Conservation (phyloP, 37 sponge, comb jelly and placozoan genomes). For the Bolinopsis microptera region DNA sequence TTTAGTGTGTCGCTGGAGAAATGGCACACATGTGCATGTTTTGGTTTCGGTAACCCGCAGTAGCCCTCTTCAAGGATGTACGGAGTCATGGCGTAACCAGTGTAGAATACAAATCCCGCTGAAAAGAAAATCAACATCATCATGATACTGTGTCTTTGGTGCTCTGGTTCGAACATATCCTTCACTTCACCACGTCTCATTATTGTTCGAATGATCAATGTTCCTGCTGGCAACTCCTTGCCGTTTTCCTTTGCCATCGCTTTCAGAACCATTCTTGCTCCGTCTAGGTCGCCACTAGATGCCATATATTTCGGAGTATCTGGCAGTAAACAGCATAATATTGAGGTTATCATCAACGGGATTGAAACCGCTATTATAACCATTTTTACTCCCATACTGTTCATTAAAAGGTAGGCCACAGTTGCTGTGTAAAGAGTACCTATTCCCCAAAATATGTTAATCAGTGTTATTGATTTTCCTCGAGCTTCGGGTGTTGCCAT, state of each 20-base stretch:
- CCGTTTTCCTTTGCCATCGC: not conserved
- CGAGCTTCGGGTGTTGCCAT: not conserved
- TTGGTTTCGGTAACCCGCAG: not conserved
- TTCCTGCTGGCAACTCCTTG: not conserved
- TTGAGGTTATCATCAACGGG: not conserved
- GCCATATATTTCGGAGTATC: not conserved
- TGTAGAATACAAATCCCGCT: conserved; percentile 4
- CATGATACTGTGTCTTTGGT: not conserved
- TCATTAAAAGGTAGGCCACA: not conserved
- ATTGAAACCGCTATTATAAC: not conserved
- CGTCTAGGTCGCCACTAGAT: not conserved
- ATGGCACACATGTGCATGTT: not conserved
- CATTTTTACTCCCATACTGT: not conserved
- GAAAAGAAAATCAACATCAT: not conserved
- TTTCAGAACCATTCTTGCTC: not conserved
- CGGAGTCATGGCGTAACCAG: conserved; percentile 9
- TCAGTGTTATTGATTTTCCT: not conserved
- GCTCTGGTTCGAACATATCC: not conserved
- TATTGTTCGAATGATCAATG: not conserved
- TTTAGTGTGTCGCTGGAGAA: not conserved
- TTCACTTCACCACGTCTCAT: not conserved
- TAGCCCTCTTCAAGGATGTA: not conserved
- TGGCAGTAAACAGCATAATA: not conserved
- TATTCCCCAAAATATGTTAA: not conserved
- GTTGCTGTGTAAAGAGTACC: not conserved